These are phyloP conservation scores for Limnephilus marmoratus DNA, from an alignment of 2,888 invertebrate genomes.

Conservation along the genomic window DNA sequence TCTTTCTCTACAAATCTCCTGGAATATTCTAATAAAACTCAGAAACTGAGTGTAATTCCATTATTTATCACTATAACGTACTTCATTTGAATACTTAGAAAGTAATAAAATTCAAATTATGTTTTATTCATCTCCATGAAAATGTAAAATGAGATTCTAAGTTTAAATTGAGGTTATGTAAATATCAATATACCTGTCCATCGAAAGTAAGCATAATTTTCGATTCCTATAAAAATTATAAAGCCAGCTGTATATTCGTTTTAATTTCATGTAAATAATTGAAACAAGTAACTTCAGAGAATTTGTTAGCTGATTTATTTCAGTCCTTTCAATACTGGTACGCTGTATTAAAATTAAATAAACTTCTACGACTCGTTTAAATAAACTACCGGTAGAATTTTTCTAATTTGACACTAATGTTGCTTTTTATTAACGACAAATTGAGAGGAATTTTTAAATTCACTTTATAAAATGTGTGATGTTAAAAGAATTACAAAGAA, in stretches of 20 bases:
- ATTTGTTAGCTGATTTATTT: not conserved
- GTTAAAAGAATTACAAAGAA: not conserved
- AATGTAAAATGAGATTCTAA: not conserved
- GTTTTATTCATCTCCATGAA: not conserved
- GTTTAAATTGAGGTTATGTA: conserved; percentile 16
- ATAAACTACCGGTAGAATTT: not conserved
- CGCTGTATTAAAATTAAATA: not conserved
- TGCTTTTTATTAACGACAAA: not conserved
- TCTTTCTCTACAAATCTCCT: conserved; percentile 10
- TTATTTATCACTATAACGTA: conserved; percentile 26
- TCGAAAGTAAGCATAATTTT: not conserved
- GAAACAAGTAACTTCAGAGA: not conserved
- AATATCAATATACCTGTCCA: conserved; percentile 12
- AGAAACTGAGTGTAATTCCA: not conserved
- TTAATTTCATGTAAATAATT: not conserved
- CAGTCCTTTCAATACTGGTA: not conserved
- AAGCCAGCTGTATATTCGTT: not conserved
- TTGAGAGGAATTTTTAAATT: not conserved
- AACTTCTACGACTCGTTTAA: not conserved
- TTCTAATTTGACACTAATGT: not conserved
- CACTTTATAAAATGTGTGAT: not conserved
- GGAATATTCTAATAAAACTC: conserved; percentile 3
- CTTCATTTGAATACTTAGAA: conserved; percentile 9
- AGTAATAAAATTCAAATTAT: conserved; percentile 31
- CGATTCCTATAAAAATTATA: not conserved